These are phyloP conservation scores for Antennarius striatus DNA, from an alignment of 2,113 vertebrate species.

Conservation along the genomic window DNA sequence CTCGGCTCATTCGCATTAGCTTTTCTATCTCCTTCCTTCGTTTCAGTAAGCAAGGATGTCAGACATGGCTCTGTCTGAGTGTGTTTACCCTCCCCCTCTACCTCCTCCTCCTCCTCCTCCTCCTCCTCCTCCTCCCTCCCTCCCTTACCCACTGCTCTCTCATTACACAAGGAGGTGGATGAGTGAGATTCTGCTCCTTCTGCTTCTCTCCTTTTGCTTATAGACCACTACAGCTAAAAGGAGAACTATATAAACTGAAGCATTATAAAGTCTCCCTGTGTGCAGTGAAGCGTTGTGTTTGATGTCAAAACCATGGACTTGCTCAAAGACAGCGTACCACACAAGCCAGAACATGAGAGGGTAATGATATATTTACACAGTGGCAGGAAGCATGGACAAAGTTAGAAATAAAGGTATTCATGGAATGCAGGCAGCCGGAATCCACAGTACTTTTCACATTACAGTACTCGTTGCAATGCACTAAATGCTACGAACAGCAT, in stretches of 20 bases:
- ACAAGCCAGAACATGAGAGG: conserved; percentile 9
- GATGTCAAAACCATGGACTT: conserved; percentile 12
- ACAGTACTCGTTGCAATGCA: not conserved
- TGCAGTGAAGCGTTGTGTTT: not conserved
- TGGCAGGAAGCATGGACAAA: conserved; percentile 5
- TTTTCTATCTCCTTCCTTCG: conserved; percentile 63
- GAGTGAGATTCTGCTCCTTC: conserved; percentile 36
- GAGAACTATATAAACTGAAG: conserved; percentile 14
- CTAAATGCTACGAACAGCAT: too few species aligned
- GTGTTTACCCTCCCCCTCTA: conserved; percentile 73
- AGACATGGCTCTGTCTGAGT: conserved; percentile 75
- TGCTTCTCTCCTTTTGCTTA: conserved; percentile 19
- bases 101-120: conserved; percentile 40
- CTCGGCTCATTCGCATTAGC: conserved; percentile 40
- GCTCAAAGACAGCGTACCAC: conserved; percentile 7
- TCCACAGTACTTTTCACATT: conserved; percentile 22
- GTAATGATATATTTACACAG: conserved; percentile 49
- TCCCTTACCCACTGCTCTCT: conserved; percentile 49
- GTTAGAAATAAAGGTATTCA: conserved; percentile 25
- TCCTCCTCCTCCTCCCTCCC: conserved; percentile 49
- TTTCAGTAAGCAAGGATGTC: conserved; percentile 63
- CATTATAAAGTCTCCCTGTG: not conserved
- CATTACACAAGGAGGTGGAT: conserved; percentile 49
- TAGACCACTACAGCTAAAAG: conserved; percentile 33
- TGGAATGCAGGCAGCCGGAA: conserved; percentile 17